Evolutionary conservation across 2,113 vertebrate genomes (phyloP).

Genomic region (Lipophrys pholis): DNA sequence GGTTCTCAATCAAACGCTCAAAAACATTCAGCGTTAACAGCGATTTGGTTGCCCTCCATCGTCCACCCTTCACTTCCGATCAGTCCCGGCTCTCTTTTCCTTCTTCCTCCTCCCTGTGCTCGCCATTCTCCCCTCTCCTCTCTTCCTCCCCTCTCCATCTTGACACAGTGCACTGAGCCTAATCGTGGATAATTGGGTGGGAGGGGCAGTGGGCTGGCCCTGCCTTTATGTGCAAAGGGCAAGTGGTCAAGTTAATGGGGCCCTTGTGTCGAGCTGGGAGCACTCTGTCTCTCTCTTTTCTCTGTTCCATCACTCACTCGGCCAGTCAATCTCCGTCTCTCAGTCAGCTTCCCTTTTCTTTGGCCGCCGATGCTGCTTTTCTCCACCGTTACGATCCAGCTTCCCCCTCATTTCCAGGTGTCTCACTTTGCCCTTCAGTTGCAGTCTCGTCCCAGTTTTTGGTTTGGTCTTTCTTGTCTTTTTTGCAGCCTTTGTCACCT

Average conservation of each 20-base stretch:
- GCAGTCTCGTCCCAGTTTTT: constrained; percentile 39
- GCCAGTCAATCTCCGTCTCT: constrained; percentile 71
- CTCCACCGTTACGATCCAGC: constrained; percentile 61
- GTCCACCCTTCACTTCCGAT: constrained; percentile 20
- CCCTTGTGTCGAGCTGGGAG: constrained; percentile 94
- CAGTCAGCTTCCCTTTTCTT: constrained; percentile 73
- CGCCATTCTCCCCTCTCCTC: constrained; percentile 67
- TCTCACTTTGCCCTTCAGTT: constrained; percentile 54
- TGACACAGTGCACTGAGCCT: constrained; percentile 99
- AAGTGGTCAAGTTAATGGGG: constrained; percentile 99
- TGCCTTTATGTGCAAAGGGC: constrained; percentile 99
- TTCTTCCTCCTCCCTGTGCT: constrained; percentile 48
- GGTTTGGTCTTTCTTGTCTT: constrained; percentile 51
- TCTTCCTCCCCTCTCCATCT: constrained; percentile 89
- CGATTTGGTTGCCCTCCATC: constrained; percentile 9
- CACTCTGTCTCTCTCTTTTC: constrained; percentile 79
- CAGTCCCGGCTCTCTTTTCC: constrained; percentile 20
- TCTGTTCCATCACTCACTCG: constrained; percentile 79
- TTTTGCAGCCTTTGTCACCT: constrained; percentile 33
- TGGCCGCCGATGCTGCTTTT: constrained; percentile 58
- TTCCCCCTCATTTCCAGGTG: constrained; percentile 56
- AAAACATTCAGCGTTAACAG: constrained; percentile 3
- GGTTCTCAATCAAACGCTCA: constrained; percentile 10
- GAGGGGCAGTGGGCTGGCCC: constrained; percentile 96
- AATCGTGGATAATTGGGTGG: constrained; percentile 99